Conservation (phyloP, 2,113 vertebrate genomes). For the Rafetus swinhoei region DNA sequence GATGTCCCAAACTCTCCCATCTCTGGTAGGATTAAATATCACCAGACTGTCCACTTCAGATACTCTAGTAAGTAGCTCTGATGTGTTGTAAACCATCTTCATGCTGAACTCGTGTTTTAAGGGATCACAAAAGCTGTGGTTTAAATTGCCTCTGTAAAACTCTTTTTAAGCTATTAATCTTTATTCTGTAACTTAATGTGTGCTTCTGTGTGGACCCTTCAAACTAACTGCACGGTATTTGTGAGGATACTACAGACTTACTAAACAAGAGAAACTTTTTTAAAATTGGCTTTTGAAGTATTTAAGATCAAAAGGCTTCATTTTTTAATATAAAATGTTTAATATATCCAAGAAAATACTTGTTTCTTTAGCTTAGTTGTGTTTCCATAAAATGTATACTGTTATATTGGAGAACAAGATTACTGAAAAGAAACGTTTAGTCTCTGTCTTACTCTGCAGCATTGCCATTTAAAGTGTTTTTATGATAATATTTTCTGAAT, state of each 20-base stretch:
- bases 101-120: slow-evolving; percentile 24
- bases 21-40: slow-evolving; percentile 90
- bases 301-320: slow-evolving; percentile 36
- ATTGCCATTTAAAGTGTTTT: background rate
- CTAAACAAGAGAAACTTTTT: slow-evolving; percentile 13
- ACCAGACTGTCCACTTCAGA: slow-evolving; percentile 79
- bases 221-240: slow-evolving; percentile 18
- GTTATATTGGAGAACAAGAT: background rate
- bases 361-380: background rate
- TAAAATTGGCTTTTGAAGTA: slow-evolving; percentile 40
- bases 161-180: slow-evolving; percentile 35
- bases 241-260: slow-evolving; percentile 3
- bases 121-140: slow-evolving; percentile 23
- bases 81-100: slow-evolving; percentile 42
- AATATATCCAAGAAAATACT: slow-evolving; percentile 17
- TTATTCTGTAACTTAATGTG: slow-evolving; percentile 30
- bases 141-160: slow-evolving; percentile 41
- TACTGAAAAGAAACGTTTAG: background rate
- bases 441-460: background rate
- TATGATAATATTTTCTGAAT: background rate
- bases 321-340: background rate
- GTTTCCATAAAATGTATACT: slow-evolving; percentile 16
- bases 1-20: slow-evolving; percentile 96
- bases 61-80: slow-evolving; percentile 80
- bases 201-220: slow-evolving; percentile 49